Percentiles rank a stretch among this genome's conserved stretches.
Evolutionary conservation across 2,888 invertebrate genomes (phyloP).

Genomic region (Stomorhina lunata): DNA sequence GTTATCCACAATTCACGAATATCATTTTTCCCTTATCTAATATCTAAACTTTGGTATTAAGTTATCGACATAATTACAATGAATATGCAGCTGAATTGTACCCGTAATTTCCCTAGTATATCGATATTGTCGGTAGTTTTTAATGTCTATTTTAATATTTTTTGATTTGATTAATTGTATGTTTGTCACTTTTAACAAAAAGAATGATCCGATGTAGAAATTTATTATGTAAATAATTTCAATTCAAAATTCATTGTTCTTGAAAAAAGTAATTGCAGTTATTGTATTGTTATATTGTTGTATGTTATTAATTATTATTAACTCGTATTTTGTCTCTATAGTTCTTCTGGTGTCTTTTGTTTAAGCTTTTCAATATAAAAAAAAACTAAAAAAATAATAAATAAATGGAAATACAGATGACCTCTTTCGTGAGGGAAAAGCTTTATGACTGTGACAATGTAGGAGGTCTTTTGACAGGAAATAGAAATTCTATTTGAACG

Average conservation of each 20-base stretch:
- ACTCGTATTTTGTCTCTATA: constrained; percentile 1
- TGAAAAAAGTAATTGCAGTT: constrained; percentile 3
- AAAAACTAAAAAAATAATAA: too few relatives aligned
- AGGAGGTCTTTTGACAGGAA: constrained; percentile 56
- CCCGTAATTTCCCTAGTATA: background rate
- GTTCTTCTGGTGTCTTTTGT: background rate
- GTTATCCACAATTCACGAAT: background rate
- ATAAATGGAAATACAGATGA: constrained; percentile 21
- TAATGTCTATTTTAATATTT: constrained; percentile 27
- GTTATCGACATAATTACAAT: constrained; percentile 21
- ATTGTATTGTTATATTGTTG: background rate
- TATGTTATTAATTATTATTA: constrained; percentile 20
- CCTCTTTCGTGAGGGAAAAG: constrained; percentile 42
- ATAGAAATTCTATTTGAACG: constrained; percentile 20
- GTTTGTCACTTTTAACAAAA: constrained; percentile 53
- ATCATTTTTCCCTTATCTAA: constrained; percentile 16
- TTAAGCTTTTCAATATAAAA: background rate
- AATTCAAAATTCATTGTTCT: constrained; percentile 13
- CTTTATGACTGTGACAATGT: constrained; percentile 32
- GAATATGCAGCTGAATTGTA: constrained; percentile 10
- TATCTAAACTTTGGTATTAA: background rate
- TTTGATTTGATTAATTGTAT: constrained; percentile 52
- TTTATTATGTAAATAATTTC: constrained; percentile 41
- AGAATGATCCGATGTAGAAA: constrained; percentile 35
- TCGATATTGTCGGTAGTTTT: constrained; percentile 22